Evolutionary conservation across 2,113 vertebrate species (phyloP).

Genomic region (Phaetusa simplex): DNA sequence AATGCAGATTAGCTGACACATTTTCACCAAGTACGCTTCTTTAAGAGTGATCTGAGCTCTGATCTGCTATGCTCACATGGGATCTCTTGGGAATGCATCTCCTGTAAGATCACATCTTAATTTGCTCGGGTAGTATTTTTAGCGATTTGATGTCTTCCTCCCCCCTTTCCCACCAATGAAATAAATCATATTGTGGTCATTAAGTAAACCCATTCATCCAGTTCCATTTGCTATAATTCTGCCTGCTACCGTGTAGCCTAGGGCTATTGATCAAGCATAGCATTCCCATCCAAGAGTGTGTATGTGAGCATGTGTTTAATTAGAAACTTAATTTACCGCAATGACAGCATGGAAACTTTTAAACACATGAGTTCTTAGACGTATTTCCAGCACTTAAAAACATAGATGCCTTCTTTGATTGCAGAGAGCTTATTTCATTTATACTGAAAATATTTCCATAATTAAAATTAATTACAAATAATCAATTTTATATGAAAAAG

Average conservation of each 20-base stretch:
- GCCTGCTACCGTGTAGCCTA: slow-evolving; percentile 18
- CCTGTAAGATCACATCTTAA: slow-evolving; percentile 42
- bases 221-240: slow-evolving; percentile 61
- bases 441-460: neutral
- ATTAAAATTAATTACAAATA: neutral
- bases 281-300: slow-evolving; percentile 27
- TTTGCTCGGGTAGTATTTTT: slow-evolving; percentile 22
- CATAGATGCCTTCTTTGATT: neutral
- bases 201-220: slow-evolving; percentile 60
- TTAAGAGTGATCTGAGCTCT: neutral
- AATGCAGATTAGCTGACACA: neutral
- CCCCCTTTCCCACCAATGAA: slow-evolving; percentile 12
- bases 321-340: slow-evolving; percentile 59
- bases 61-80: neutral
- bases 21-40: neutral
- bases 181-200: slow-evolving; percentile 65
- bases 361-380: neutral
- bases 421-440: neutral
- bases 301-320: slow-evolving; percentile 58
- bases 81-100: neutral
- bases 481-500: neutral
- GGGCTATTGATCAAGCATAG: slow-evolving; percentile 61
- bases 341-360: slow-evolving; percentile 52
- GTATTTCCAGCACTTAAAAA: neutral
- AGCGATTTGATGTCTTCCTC: slow-evolving; percentile 50